These are phyloP conservation scores for Chromis chromis DNA, from an alignment of 2,797 vertebrate genomes.

Conservation along the genomic window DNA sequence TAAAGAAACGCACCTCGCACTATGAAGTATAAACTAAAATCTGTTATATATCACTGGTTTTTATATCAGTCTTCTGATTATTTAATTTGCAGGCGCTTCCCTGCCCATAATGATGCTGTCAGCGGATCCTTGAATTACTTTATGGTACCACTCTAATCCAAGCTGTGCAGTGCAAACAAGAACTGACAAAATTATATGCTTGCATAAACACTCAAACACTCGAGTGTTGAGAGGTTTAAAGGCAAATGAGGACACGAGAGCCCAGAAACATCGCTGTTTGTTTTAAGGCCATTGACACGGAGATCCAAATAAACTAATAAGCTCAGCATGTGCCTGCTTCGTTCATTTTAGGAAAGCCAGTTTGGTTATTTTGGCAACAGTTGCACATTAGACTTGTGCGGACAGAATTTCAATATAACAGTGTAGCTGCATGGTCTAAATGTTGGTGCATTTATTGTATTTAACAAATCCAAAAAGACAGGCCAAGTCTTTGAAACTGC, in stretches of 20 bases:
- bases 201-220: constrained; percentile 39
- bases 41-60: background rate
- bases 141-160: constrained; percentile 15
- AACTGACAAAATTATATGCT: constrained; percentile 32
- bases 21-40: background rate
- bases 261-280: constrained; percentile 25
- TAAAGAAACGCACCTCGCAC: background rate
- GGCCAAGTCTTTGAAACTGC: background rate
- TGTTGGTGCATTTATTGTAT: constrained; percentile 6
- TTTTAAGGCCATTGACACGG: constrained; percentile 7
- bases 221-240: constrained; percentile 36
- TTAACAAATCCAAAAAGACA: background rate
- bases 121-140: constrained; percentile 15
- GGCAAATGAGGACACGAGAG: constrained; percentile 28
- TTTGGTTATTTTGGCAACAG: constrained; percentile 4
- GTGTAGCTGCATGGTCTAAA: background rate
- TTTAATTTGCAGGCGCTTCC: constrained; percentile 17
- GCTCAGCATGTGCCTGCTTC: constrained; percentile 25
- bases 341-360: constrained; percentile 20
- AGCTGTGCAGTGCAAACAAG: constrained; percentile 24
- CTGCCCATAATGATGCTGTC: constrained; percentile 1
- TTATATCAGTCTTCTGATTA: background rate
- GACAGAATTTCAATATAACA: background rate
- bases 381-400: background rate
- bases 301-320: constrained; percentile 24